A percentile compares a stretch with the other conserved stretches of the same genome.
Evolutionary conservation across 1,140 invertebrate species (phyloP).

Genomic region (Cherax quadricarinatus): DNA sequence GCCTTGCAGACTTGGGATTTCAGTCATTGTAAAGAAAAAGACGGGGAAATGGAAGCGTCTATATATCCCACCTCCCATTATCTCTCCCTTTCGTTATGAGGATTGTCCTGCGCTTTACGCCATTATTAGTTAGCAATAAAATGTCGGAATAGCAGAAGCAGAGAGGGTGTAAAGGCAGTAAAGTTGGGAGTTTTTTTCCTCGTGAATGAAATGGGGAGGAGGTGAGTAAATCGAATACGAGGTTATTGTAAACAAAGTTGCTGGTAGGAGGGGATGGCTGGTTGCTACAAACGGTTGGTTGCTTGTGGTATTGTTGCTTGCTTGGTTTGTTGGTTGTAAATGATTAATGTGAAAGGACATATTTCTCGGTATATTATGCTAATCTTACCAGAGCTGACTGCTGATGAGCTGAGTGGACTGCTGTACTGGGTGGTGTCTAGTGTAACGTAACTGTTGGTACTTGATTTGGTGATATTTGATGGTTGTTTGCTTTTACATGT

Average conservation of each 20-base stretch:
- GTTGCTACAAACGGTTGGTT: too few relatives aligned
- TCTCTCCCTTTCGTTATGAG: constrained; percentile 16
- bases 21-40: neutral
- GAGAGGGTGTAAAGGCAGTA: constrained; percentile 10
- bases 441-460: too few relatives aligned
- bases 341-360: too few relatives aligned
- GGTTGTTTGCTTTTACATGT: too few relatives aligned
- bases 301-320: too few relatives aligned
- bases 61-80: constrained; percentile 5
- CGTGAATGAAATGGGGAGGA: neutral
- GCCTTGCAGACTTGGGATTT: neutral
- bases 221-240: neutral
- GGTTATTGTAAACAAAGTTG: neutral
- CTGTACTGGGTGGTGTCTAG: too few relatives aligned
- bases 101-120: neutral
- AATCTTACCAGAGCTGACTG: too few relatives aligned
- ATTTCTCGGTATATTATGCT: too few relatives aligned
- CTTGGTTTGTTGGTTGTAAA: too few relatives aligned
- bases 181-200: neutral
- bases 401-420: too few relatives aligned
- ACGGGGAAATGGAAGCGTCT: neutral
- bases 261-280: too few relatives aligned
- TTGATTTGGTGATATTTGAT: too few relatives aligned
- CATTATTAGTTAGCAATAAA: constrained; percentile 20
- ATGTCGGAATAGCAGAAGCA: neutral